Conservation (phyloP, 2,888 invertebrate species). For the Synanthedon formicaeformis region DNA sequence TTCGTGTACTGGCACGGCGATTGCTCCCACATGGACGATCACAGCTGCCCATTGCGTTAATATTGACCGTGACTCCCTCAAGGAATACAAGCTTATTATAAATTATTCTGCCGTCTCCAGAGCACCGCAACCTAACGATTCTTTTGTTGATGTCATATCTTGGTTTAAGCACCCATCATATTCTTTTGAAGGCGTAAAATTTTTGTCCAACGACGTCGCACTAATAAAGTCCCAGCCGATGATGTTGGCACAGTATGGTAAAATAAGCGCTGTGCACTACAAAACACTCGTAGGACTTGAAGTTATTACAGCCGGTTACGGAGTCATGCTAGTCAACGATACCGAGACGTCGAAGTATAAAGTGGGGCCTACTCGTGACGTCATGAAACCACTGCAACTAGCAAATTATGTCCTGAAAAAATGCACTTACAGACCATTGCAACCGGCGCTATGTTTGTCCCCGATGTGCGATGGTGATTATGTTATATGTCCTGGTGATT, state of each 20-base stretch:
- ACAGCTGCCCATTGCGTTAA: not conserved
- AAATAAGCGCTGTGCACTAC: not conserved
- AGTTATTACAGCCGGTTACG: not conserved
- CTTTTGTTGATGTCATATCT: not conserved
- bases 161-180: not conserved
- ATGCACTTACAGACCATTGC: no score
- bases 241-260: not conserved
- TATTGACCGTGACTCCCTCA: not conserved
- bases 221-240: not conserved
- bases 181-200: no score
- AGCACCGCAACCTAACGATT: not conserved
- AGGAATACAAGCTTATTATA: not conserved
- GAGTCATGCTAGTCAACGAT: not conserved
- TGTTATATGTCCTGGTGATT: no score
- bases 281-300: not conserved
- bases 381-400: no score
- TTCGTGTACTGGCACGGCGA: not conserved
- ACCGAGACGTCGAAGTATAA: no score
- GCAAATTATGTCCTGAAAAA: no score
- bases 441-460: no score
- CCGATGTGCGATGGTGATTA: no score
- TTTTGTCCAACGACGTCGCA: not conserved
- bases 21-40: not conserved
- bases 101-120: not conserved
- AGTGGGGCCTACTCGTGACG: no score